Evolutionary conservation across 2,113 vertebrate genomes (phyloP).

Genomic region (Trematocara zebra): DNA sequence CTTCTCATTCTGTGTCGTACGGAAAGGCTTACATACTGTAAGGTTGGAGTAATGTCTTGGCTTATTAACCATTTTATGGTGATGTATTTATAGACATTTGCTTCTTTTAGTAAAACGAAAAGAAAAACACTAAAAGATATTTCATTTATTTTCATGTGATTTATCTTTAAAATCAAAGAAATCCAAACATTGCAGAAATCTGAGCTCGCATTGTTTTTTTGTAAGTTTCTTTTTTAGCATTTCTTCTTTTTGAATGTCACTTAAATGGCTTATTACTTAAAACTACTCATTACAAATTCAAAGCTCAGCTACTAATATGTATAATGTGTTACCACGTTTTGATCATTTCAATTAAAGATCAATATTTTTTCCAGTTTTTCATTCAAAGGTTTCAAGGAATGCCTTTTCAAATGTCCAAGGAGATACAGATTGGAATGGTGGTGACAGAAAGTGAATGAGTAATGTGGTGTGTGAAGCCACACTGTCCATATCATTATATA

Average conservation of each 20-base stretch:
- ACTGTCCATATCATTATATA: background rate
- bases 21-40: background rate
- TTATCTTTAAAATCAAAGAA: background rate
- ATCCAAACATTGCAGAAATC: background rate
- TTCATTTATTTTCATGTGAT: background rate
- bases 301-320: background rate
- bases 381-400: background rate
- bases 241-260: background rate
- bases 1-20: background rate
- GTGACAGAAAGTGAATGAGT: background rate
- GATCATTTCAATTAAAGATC: background rate
- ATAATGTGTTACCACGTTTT: background rate
- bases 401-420: background rate
- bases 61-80: background rate
- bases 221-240: background rate
- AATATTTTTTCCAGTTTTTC: background rate
- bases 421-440: background rate
- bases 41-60: background rate
- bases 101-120: background rate
- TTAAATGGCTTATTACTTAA: background rate
- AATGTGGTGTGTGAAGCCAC: background rate
- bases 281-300: background rate
- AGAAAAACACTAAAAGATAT: background rate
- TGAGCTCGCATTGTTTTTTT: background rate
- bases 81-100: background rate